Evolutionary conservation across 30 jellyfish, hydroid and myxozoan species (phyloP), one percentile per base, ranked within the genome.

Genomic region (Aurelia aurita complex sp. Pacific): DNA sequence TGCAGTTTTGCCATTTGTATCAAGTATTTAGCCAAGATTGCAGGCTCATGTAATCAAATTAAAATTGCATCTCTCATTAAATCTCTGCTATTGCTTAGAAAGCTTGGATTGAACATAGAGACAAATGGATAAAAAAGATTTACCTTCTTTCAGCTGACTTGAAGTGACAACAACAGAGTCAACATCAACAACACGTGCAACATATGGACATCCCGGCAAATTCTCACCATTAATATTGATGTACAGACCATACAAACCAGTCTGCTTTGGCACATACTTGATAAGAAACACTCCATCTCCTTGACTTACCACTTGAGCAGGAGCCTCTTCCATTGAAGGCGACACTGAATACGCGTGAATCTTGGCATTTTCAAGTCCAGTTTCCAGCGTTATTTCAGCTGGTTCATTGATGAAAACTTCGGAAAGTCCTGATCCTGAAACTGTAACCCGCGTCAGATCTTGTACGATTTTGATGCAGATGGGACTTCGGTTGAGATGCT

Each of bases 181-280:
- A 2, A 94, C 86, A 83, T 92, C 98, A 15, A 89, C 79, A 38
- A 94, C 96, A 36, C 72, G 69, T 0, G 94, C 85, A 36, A 92
- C 96, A 64, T 87, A 77, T 7, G 99, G 99, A 17, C 92, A 85
- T 2, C 96, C 96, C 2, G 99, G 98, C 71, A 96, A 70, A 54
- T 80, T 82, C 77, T 89, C 97, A 19, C 90, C 97, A 84, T 95
- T 89, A 14, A 95, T 81, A 68, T 79, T 85, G 67, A 95, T 73
- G 64, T 29, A 74, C 16, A 95, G 86, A 9, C 88, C 89, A 78
- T 95, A 91, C 35, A 64, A 78, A 19, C 99, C 99, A 43, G 85
- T 92, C 12, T 33, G 75, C 13, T 55, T 67, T 17, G 99, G 99
- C 13, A 83, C 73, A 62, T 85, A 95, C n/a, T 72, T 76, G 38